Base-by-base conservation (phyloP, 2,888 invertebrate genomes). In the Autographa gamma region DNA sequence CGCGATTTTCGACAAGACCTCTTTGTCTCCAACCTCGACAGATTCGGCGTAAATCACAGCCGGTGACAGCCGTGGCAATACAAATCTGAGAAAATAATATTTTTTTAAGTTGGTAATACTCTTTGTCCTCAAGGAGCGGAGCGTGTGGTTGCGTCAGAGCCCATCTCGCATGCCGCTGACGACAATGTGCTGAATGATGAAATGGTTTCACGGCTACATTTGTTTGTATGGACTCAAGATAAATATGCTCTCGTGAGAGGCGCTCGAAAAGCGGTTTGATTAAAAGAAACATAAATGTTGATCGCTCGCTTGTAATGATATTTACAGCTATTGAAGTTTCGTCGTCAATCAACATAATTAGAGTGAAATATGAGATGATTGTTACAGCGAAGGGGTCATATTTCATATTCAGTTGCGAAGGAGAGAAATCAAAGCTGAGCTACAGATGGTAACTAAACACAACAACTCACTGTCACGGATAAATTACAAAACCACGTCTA, bases 1-100 rank as follows among this genome's bases (percentile, higher is more conserved):
- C 87, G 89, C 87, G 87, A 87, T 89, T 89, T 90, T 88, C 86
- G 84, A 93, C 92, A 94, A 92, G 85, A 90, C 86, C 87, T 85
- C 95, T 95, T 95, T 95, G 94, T 95, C 89, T 92, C 88, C 83
- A 84, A 84, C 86, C 85, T 83, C 91, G 91, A 91, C 92, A 93
- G 92, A 90, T 87, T 88, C 88, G 91, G 89, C 90, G 92, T 95
- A 95, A 95, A 95, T 95, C 93, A 91, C 86, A 73, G 70, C 80
- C 78, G 86, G 84, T 93, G 95, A 93, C 95, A 95, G 88, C 86
- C 91, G 87, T 88, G 72, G 71, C 87, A 90, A 88, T 89, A 90
- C 90, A 90, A 92, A 90, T 90, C 89, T 87, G 85, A 83, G 82
- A 88, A 89, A 93, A 93, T 93, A 92, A 91, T 92, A 92, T 92